Evolutionary conservation across 2,113 vertebrate species (phyloP), one percentile per base, ranked within the genome.

Genomic region (Bubo bubo): DNA sequence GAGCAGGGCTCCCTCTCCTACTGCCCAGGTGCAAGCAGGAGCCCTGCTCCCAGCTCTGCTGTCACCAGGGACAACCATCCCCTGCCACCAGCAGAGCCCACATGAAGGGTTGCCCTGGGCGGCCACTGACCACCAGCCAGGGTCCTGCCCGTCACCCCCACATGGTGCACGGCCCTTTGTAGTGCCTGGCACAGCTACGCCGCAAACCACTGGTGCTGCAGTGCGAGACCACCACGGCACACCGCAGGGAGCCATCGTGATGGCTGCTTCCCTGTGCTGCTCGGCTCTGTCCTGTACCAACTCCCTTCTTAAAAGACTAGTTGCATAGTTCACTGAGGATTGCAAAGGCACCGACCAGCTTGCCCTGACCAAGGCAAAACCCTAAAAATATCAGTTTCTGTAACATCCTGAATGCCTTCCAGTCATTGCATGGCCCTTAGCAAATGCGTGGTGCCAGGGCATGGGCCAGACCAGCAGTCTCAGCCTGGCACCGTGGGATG

Each of bases 121-220:
- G 35, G 79, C 49, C 83, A 49, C 79, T 56, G 55, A 55, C 67
- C 5, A 7, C 30, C 63, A 41, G 56, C 35, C 7, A 18, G 32
- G 37, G 10, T 59, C 79, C 68, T 88, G 79, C 63, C 41, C 12
- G 1, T 53, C 84, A 56, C 7, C 9, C 20, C 16, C 45, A 32
- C 0, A 1, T 0, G 3, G 30, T 63, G 21, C 27, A 19, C 9
- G 66, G 86, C 34, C 27, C 41, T 35, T 37, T n/a, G 56, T 19
- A 34, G 49, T 71, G 47, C 79, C 70, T 47, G 49, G 71, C 34
- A 14, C 1, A 1, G 43, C 50, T 39, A 34, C 0, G 5, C 28
- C 4, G 12, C 68, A 76, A 76, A 68, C 32, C 86, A 55, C n/a
- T 1, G 5, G 49, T 6, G 41, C 49, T 4, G 2, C 49, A 53